Percentiles rank a stretch among this genome's conserved stretches.
Evolutionary conservation across 2,888 invertebrate genomes (phyloP).

Genomic region (Dione vanillae): DNA sequence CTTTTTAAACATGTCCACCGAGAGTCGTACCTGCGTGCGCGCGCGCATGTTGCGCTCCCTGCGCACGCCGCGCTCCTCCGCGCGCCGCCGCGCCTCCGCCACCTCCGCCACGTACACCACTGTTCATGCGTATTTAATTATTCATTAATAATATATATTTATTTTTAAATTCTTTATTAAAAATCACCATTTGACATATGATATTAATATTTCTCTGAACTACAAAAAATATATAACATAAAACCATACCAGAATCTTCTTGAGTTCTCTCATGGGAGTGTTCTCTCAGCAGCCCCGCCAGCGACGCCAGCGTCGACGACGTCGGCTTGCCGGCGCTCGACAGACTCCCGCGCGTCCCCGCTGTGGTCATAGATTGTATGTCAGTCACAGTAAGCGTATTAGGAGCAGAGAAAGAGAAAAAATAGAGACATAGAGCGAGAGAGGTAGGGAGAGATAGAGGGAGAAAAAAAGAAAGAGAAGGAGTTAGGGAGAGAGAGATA

Average conservation of each 20-base stretch:
- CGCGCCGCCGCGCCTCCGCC: conserved; percentile 7
- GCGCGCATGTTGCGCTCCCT: conserved; percentile 55
- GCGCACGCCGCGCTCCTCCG: conserved; percentile 53
- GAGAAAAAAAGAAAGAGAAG: too few species aligned
- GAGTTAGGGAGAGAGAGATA: too few species aligned
- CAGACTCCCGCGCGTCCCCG: conserved; percentile 92
- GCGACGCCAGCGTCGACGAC: conserved; percentile 91
- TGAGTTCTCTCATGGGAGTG: conserved; percentile 70
- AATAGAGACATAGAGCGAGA: too few species aligned
- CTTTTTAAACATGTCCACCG: too few species aligned
- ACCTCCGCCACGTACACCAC: conserved; percentile 22
- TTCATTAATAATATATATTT: too few species aligned
- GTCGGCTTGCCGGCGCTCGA: conserved; percentile 95
- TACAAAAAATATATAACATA: not conserved
- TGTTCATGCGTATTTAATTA: too few species aligned
- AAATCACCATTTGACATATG: conserved; percentile 22
- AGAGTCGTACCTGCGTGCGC: conserved; percentile 51
- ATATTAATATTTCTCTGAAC: not conserved
- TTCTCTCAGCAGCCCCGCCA: conserved; percentile 88
- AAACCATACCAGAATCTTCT: conserved; percentile 55
- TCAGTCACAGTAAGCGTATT: too few species aligned
- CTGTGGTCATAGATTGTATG: too few species aligned
- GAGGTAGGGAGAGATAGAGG: too few species aligned
- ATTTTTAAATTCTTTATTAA: too few species aligned
- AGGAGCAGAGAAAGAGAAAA: too few species aligned